Base-by-base conservation (phyloP, 1,140 invertebrate genomes). In the Amyelois transitella region DNA sequence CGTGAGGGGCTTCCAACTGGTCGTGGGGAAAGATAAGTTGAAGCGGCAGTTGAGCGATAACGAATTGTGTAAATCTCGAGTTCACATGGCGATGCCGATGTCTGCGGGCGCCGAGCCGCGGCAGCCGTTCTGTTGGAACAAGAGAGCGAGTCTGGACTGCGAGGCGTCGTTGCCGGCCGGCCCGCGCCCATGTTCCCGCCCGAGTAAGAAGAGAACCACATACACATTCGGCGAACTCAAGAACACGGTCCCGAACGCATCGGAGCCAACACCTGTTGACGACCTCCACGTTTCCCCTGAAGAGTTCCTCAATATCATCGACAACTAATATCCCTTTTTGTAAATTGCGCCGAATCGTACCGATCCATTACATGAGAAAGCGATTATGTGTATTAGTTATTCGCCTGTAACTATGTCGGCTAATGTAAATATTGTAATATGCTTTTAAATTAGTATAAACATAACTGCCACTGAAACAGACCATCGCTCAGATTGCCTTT, bases 391-490 rank as follows among this genome's bases (percentile, higher is more conserved):
- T 85, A 82, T 72, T 77, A 80, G 69, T 64, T 75, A 72, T 63
- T 65, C 58, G 67, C 59, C 51, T 73, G 61, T 73, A 67, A 71
- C 63, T 62, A 59, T n/a, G 67, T 66, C 76, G 65, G 72, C 72
- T 68, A 58, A 61, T 87, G 83, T 87, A 87, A 81, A 87, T 87
- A 86, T 77, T 82, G 81, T 86, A 86, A 77, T 79, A 81, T 72
- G 84, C 84, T 87, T 86, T 69, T 81, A 72, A 76, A 72, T 81
- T 80, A 84, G 69, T 60, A 72, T 57, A 76, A 79, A 72, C 59
- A 61, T 72, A 70, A 62, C 71, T 72, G 75, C 71, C 84, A 84
- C 81, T 87, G 82, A 82, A 87, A 87, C 84, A 73, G 75, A 75
- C 72, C 81, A 87, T 87, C 75, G 72, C 73, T 63, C 69, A 82